Evolutionary conservation across 2,113 vertebrate genomes (phyloP).

Genomic region (Hiodon alosoides): DNA sequence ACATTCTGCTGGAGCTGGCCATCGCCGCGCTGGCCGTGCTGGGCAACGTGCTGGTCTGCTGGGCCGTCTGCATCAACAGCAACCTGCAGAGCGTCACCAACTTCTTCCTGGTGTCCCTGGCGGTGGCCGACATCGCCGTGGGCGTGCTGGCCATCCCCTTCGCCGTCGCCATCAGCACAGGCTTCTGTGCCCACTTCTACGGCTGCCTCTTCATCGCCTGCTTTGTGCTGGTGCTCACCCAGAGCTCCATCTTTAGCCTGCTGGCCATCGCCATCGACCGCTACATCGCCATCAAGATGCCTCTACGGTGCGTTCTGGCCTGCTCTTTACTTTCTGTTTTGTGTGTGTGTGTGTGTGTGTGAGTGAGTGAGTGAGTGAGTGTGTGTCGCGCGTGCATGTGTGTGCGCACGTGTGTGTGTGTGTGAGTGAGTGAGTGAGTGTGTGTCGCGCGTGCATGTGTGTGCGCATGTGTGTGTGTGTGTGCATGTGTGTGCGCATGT

Average conservation of each 20-base stretch:
- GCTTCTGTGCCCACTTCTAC: constrained; percentile 85
- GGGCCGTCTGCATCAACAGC: constrained; percentile 88
- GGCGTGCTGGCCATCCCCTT: constrained; percentile 91
- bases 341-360: no score
- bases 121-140: constrained; percentile 87
- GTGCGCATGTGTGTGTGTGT: no score
- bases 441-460: no score
- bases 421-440: no score
- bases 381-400: no score
- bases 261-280: constrained; percentile 92
- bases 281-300: constrained; percentile 89
- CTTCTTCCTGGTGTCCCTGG: constrained; percentile 90
- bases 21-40: constrained; percentile 81
- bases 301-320: constrained; percentile 75
- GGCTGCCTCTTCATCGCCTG: constrained; percentile 95
- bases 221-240: constrained; percentile 90
- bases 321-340: not conserved
- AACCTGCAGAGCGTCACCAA: constrained; percentile 95
- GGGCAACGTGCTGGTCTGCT: constrained; percentile 93
- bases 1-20: constrained; percentile 81
- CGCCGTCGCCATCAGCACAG: constrained; percentile 83
- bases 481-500: no score
- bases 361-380: no score
- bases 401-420: no score
- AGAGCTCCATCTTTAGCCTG: constrained; percentile 97